phyloP scores from a whole-genome alignment of 2,113 vertebrate species.

The Alexandromys fortis region DNA sequence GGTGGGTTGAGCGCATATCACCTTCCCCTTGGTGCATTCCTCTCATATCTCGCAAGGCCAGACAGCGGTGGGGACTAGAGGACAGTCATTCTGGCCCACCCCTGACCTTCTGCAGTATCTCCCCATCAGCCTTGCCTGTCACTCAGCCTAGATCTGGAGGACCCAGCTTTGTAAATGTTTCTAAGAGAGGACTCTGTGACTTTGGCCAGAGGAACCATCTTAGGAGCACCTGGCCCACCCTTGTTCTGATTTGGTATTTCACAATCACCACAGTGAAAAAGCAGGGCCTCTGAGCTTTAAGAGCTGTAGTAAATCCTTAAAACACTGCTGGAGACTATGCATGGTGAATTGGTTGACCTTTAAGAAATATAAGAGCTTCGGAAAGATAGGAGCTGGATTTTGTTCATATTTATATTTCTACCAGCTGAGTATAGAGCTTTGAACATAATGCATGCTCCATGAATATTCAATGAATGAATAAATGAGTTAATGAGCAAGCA shows the following conservation, averaged over 20 bases:
- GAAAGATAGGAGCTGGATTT: neutral
- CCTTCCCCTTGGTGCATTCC: slow-evolving; percentile 28
- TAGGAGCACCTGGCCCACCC: neutral
- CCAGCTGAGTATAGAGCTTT: neutral
- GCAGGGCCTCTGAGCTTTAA: neutral
- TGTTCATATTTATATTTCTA: neutral
- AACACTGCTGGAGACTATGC: neutral
- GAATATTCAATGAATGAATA: neutral
- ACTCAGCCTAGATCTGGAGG: neutral
- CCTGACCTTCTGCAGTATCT: neutral
- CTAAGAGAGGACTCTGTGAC: neutral
- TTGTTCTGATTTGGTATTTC: neutral
- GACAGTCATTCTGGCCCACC: neutral
- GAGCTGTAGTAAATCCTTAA: neutral
- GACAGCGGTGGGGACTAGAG: neutral
- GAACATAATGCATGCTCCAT: neutral
- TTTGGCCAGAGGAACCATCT: no score
- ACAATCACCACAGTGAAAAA: neutral
- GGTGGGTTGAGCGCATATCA: neutral
- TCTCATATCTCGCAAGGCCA: neutral
- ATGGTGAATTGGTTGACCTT: neutral
- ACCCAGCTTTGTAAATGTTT: neutral
- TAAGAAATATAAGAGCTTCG: neutral
- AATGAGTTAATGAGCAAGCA: neutral
- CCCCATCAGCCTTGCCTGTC: neutral